A percentile compares a stretch with the other conserved stretches of the same genome.
Conservation (phyloP, 2,888 invertebrate genomes). For the Octodonta nipae region DNA sequence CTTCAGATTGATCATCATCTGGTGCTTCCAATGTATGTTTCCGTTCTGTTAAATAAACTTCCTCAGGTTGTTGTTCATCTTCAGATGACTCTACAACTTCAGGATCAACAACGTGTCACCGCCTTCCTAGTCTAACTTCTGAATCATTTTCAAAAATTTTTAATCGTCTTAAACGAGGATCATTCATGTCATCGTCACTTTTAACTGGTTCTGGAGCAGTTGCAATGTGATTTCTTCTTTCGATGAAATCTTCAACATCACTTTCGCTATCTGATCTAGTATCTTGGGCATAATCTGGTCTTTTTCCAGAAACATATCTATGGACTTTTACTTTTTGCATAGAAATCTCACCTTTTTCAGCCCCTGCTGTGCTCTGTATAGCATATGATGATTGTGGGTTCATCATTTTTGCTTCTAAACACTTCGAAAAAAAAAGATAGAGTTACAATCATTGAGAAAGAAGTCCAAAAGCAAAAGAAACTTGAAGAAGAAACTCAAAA, state of each 20-base stretch:
- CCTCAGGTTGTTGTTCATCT: slow-evolving; percentile 39
- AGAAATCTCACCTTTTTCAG: slow-evolving; percentile 89
- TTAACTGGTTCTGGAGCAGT: slow-evolving; percentile 26
- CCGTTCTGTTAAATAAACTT: slow-evolving; percentile 29
- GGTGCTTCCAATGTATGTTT: slow-evolving; percentile 36
- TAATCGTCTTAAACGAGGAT: slow-evolving; percentile 67
- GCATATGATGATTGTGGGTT: slow-evolving; percentile 46
- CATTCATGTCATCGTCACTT: slow-evolving; percentile 45
- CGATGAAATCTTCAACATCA: slow-evolving; percentile 76
- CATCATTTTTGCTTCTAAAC: too few species aligned
- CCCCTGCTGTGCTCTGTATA: slow-evolving; percentile 93
- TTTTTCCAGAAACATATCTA: slow-evolving; percentile 93
- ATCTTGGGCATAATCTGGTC: slow-evolving; percentile 87
- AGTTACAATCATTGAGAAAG: too few species aligned
- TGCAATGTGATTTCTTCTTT: slow-evolving; percentile 38
- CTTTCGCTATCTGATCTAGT: slow-evolving; percentile 78
- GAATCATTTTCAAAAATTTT: slow-evolving; percentile 39
- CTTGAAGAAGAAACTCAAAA: too few species aligned
- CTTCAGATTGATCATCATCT: slow-evolving; percentile 58
- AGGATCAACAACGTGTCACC: slow-evolving; percentile 54
- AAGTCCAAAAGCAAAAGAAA: too few species aligned
- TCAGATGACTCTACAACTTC: slow-evolving; percentile 50
- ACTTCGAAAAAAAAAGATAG: too few species aligned
- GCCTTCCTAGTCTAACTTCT: slow-evolving; percentile 43
- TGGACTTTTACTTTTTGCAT: slow-evolving; percentile 99